Evolutionary conservation across 2,888 invertebrate species (phyloP).

Genomic region (Drosophila atroscutellata): DNA sequence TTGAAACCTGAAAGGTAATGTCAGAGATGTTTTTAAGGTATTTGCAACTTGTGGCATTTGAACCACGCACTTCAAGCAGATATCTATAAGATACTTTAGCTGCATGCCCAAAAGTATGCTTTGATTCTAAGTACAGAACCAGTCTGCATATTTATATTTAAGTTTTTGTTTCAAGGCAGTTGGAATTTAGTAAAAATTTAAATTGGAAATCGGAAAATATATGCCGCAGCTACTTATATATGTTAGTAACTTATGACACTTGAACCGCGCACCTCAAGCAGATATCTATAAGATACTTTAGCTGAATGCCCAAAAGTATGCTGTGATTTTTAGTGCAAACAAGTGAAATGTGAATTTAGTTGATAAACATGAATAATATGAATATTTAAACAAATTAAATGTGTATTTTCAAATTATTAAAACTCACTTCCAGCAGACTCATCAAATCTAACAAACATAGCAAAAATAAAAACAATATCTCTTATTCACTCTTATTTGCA

Average conservation of each 20-base stretch:
- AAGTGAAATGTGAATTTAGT: neutral
- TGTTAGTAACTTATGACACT: neutral
- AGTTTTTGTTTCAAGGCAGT: neutral
- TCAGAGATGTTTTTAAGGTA: no score
- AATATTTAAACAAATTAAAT: neutral
- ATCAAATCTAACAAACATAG: neutral
- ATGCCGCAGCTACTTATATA: no score
- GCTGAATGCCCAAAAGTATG: constrained; percentile 31
- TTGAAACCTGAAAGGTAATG: no score
- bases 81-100: neutral
- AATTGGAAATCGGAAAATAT: neutral
- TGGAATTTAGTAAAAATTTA: neutral
- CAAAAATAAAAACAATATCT: neutral
- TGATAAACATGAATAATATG: neutral
- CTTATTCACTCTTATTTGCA: neutral
- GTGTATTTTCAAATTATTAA: neutral
- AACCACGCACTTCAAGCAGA: constrained; percentile 3
- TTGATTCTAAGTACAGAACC: neutral
- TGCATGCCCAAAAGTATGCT: constrained; percentile 28
- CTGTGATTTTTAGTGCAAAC: neutral
- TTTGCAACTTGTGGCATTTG: constrained; percentile 4
- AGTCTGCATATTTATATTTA: neutral
- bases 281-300: neutral
- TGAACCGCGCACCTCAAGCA: constrained; percentile 8
- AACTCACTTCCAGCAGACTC: neutral